Evolutionary conservation across 2,888 invertebrate species (phyloP).

Genomic region (Meta bourneti): DNA sequence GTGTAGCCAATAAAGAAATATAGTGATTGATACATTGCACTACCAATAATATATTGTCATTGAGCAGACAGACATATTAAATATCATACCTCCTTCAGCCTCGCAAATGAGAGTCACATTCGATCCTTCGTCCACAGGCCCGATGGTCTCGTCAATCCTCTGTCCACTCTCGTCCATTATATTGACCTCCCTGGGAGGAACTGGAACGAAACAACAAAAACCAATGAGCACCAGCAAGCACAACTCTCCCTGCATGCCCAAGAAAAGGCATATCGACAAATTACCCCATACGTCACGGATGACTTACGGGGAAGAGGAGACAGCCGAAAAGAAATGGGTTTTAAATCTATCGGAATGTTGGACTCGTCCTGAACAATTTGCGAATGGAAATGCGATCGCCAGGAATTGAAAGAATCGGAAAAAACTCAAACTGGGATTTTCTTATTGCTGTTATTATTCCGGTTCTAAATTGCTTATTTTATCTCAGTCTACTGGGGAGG

Average conservation of each 20-base stretch:
- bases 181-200: constrained; percentile 69
- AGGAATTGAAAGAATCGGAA: constrained; percentile 29
- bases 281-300: constrained; percentile 14
- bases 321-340: constrained; percentile 23
- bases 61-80: background rate
- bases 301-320: background rate
- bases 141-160: constrained; percentile 69
- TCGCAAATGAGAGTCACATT: constrained; percentile 70
- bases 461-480: constrained; percentile 51
- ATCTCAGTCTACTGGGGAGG: constrained; percentile 1
- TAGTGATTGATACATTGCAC: no score
- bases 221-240: background rate
- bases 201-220: constrained; percentile 42
- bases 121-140: constrained; percentile 73
- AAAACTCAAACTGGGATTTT: background rate
- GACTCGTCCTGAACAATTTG: constrained; percentile 50
- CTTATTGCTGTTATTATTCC: background rate
- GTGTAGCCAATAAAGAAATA: no score
- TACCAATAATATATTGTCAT: no score
- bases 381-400: constrained; percentile 47
- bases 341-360: constrained; percentile 49
- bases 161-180: constrained; percentile 73
- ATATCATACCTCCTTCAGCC: constrained; percentile 70
- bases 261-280: constrained; percentile 18
- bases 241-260: constrained; percentile 3